phyloP scores from a whole-genome alignment of 2,797 vertebrate genomes.

The Siniperca undulata region DNA sequence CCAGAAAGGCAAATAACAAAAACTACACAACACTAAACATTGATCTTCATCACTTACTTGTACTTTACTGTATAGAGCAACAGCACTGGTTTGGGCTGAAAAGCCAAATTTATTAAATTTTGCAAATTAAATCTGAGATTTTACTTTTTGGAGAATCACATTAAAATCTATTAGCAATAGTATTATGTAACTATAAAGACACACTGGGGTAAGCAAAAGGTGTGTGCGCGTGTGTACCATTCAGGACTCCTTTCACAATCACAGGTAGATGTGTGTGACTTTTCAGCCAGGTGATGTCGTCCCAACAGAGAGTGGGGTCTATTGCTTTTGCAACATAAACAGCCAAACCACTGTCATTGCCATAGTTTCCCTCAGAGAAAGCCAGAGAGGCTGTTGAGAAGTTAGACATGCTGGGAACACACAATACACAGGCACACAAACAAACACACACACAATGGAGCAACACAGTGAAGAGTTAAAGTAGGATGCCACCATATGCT shows the following conservation, averaged over 20 bases:
- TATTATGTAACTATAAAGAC: neutral
- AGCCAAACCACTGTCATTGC: slow-evolving; percentile 90
- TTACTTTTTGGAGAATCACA: neutral
- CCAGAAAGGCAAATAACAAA: neutral
- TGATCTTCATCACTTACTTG: neutral
- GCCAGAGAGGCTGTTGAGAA: slow-evolving; percentile 90
- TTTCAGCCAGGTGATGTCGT: slow-evolving; percentile 91
- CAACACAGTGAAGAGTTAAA: neutral
- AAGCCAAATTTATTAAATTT: too few relatives aligned
- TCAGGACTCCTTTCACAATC: slow-evolving; percentile 89
- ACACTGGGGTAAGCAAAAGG: neutral
- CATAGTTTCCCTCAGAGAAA: slow-evolving; percentile 90
- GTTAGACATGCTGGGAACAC: slow-evolving; percentile 90
- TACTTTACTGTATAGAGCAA: neutral
- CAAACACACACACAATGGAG: slow-evolving; percentile 16
- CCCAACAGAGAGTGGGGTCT: slow-evolving; percentile 90
- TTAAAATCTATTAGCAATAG: neutral
- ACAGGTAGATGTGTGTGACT: slow-evolving; percentile 87
- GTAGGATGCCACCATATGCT: too few relatives aligned
- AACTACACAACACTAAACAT: neutral
- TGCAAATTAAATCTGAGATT: neutral
- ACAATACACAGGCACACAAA: slow-evolving; percentile 23
- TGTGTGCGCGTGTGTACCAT: slow-evolving; percentile 75
- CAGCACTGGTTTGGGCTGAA: too few relatives aligned
- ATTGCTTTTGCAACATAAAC: slow-evolving; percentile 89